A percentile compares a stretch with the other conserved stretches of the same genome.
phyloP scores from a whole-genome alignment of 2,888 invertebrate genomes.

The Ormyrus pomaceus region DNA sequence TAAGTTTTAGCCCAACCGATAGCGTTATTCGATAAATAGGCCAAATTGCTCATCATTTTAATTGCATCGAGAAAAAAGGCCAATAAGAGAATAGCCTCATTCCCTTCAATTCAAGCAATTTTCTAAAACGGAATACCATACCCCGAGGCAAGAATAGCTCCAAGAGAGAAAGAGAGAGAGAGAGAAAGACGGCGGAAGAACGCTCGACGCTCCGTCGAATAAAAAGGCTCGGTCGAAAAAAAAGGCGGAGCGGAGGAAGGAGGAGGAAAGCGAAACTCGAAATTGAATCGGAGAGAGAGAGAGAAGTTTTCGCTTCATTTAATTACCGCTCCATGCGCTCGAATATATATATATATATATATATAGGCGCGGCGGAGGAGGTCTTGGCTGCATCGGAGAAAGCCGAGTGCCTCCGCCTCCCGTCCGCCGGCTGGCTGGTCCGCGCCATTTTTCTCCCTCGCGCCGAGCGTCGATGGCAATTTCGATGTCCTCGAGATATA shows the following conservation, averaged over 20 bases:
- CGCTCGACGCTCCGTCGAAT: no score
- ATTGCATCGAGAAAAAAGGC: no score
- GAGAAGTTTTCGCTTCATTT: conserved; percentile 43
- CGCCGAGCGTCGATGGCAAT: conserved; percentile 50
- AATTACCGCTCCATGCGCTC: conserved; percentile 30
- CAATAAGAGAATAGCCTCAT: no score
- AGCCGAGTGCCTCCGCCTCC: conserved; percentile 8
- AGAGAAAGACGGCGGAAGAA: no score
- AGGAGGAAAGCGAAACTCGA: conserved; percentile 11
- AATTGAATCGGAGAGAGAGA: conserved; percentile 25
- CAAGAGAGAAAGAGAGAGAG: no score
- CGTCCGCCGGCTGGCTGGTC: background rate
- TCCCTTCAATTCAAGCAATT: no score
- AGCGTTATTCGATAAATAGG: no score
- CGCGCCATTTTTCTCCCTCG: background rate
- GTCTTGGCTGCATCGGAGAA: background rate
- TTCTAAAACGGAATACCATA: no score
- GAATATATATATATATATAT: background rate
- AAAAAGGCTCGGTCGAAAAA: background rate
- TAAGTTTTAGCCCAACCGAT: no score
- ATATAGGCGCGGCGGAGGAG: background rate
- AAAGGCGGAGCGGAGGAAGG: background rate
- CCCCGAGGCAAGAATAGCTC: no score
- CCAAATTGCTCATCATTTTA: no score
- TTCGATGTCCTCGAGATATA: conserved; percentile 59